These are phyloP conservation scores for Sardina pilchardus DNA, from an alignment of 2,113 vertebrate genomes.

Conservation along the genomic window DNA sequence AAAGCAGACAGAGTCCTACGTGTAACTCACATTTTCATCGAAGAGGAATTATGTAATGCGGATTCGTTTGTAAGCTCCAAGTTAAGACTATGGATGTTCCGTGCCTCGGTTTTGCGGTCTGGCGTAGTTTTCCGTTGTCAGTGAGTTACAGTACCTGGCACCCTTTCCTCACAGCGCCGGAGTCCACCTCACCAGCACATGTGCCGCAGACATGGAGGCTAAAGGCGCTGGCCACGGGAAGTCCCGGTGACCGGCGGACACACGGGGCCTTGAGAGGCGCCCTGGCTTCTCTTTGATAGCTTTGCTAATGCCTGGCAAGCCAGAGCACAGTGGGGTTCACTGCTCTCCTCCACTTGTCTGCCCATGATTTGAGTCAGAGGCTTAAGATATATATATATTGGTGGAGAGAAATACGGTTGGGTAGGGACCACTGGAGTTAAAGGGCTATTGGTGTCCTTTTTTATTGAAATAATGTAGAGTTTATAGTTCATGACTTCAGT, in stretches of 20 bases:
- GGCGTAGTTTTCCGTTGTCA: not conserved
- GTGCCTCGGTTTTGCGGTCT: slow-evolving; percentile 3
- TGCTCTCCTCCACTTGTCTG: not conserved
- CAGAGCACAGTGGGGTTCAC: not conserved
- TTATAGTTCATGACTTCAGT: not conserved
- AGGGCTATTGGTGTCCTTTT: not conserved
- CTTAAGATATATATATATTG: not conserved
- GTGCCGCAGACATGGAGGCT: not conserved
- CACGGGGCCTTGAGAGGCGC: not conserved
- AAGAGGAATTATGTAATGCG: not conserved
- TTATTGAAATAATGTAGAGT: not conserved
- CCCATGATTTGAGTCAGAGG: not conserved
- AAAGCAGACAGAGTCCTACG: not conserved
- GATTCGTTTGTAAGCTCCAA: not conserved
- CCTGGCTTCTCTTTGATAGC: not conserved
- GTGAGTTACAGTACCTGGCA: slow-evolving; percentile 1
- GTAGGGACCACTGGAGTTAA: not conserved
- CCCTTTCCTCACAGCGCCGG: not conserved
- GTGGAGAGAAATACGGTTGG: not conserved
- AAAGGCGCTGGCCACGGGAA: not conserved
- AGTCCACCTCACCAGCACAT: not conserved
- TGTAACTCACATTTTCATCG: not conserved
- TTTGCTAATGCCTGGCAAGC: not conserved
- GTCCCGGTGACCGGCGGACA: not conserved
- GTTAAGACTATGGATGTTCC: slow-evolving; percentile 12